Percentiles rank a stretch among this genome's conserved stretches.
These are phyloP conservation scores for Nowickia ferox DNA, from an alignment of 2,888 invertebrate species.

Conservation along the genomic window DNA sequence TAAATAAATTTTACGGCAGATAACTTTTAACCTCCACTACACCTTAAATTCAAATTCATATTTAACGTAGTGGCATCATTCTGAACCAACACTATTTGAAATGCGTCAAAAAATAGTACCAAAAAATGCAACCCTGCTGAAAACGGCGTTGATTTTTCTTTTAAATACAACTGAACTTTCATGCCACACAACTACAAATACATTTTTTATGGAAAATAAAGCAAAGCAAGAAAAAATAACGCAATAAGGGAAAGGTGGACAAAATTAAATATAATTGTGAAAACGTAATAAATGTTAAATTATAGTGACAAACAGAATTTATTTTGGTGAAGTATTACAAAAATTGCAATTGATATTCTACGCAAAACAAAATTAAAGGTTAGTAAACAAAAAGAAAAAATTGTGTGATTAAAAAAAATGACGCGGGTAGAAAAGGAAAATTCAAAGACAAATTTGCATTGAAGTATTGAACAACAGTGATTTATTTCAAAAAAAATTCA, in stretches of 20 bases:
- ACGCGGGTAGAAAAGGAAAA: constrained; percentile 56
- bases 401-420: constrained; percentile 12
- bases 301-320: constrained; percentile 46
- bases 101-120: neutral
- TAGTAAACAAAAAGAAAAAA: constrained; percentile 35
- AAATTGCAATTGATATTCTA: constrained; percentile 50
- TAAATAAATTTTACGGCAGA: too few species aligned
- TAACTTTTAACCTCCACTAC: neutral
- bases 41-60: neutral
- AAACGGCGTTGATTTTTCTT: constrained; percentile 66
- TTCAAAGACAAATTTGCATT: constrained; percentile 49
- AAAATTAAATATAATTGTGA: constrained; percentile 64
- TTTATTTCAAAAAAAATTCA: neutral
- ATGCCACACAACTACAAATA: constrained; percentile 66
- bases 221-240: constrained; percentile 59
- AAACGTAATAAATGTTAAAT: constrained; percentile 30
- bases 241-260: constrained; percentile 57
- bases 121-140: constrained; percentile 23
- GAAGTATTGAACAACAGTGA: constrained; percentile 14
- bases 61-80: constrained; percentile 13
- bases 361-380: constrained; percentile 47
- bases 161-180: constrained; percentile 73
- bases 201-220: constrained; percentile 67
- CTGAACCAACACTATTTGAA: neutral
- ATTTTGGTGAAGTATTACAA: constrained; percentile 11